Percentiles rank a stretch among this genome's conserved stretches.
phyloP scores from a whole-genome alignment of 2,113 vertebrate genomes.

The Podiceps cristatus region DNA sequence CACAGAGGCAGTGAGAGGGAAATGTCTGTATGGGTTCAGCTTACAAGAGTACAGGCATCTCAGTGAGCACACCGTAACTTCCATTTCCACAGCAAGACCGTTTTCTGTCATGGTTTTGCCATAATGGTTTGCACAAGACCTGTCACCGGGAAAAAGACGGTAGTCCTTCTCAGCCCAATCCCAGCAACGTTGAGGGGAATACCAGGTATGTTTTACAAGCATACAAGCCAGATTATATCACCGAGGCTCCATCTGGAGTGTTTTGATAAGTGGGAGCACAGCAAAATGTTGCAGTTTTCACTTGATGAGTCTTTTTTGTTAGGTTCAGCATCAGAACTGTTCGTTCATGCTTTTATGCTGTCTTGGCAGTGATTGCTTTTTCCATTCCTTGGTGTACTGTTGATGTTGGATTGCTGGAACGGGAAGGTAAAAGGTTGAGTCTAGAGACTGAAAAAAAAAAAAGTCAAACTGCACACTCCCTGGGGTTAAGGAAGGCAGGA shows the following conservation, averaged over 20 bases:
- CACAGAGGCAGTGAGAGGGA: background rate
- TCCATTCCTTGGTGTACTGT: background rate
- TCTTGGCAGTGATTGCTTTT: background rate
- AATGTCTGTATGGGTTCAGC: background rate
- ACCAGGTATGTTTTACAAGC: background rate
- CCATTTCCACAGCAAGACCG: background rate
- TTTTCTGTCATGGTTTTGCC: background rate
- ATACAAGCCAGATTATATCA: background rate
- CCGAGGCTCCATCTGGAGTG: conserved; percentile 37
- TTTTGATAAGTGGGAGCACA: conserved; percentile 28
- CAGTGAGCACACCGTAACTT: background rate
- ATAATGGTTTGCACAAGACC: background rate
- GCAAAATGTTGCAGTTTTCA: background rate
- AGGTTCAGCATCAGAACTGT: background rate
- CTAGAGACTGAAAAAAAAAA: background rate
- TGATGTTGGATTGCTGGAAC: background rate
- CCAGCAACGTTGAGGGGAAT: background rate
- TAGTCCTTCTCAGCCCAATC: background rate
- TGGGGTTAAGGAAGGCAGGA: background rate
- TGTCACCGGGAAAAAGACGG: background rate
- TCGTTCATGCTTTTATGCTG: background rate
- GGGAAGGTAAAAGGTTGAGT: background rate
- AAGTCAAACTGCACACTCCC: background rate
- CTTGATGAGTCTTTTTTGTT: background rate
- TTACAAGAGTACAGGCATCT: background rate